A percentile compares a stretch with the other conserved stretches of the same genome.
phyloP scores from a whole-genome alignment of 2,888 invertebrate genomes.

The Cantharis rustica region DNA sequence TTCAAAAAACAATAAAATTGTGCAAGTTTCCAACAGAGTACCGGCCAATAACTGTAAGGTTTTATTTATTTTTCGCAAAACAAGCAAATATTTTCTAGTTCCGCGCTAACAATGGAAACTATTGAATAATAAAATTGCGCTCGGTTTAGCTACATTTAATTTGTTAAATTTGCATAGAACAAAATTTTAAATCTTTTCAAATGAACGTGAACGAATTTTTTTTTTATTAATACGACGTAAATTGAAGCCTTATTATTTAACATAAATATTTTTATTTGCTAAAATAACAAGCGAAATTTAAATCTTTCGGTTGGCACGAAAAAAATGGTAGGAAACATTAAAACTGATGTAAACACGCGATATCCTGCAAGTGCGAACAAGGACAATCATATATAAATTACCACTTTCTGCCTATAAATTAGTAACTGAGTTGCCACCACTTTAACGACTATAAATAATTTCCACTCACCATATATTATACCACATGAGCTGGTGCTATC shows the following conservation, averaged over 20 bases:
- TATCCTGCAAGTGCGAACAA: slow-evolving; percentile 50
- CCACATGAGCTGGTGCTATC: slow-evolving; percentile 25
- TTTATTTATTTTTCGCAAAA: neutral
- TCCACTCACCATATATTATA: slow-evolving; percentile 40
- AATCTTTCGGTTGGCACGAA: slow-evolving; percentile 32
- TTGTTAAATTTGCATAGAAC: neutral
- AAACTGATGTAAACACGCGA: slow-evolving; percentile 48
- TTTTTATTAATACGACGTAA: neutral
- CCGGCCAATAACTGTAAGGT: neutral
- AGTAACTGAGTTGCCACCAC: slow-evolving; percentile 47
- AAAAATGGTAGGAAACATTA: slow-evolving; percentile 38
- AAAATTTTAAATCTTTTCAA: neutral
- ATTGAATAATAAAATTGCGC: neutral
- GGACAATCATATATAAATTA: slow-evolving; percentile 53
- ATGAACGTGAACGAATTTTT: neutral
- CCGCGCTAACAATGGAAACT: neutral
- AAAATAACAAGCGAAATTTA: slow-evolving; percentile 24
- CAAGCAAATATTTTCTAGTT: neutral
- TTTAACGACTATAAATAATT: slow-evolving; percentile 47
- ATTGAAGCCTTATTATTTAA: neutral
- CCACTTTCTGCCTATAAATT: slow-evolving; percentile 50
- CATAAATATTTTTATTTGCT: slow-evolving; percentile 2
- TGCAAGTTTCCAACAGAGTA: neutral
- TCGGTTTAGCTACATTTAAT: neutral
- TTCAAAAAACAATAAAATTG: neutral